phyloP scores from a whole-genome alignment of 2,888 invertebrate genomes.

The Drosophila koepferae region DNA sequence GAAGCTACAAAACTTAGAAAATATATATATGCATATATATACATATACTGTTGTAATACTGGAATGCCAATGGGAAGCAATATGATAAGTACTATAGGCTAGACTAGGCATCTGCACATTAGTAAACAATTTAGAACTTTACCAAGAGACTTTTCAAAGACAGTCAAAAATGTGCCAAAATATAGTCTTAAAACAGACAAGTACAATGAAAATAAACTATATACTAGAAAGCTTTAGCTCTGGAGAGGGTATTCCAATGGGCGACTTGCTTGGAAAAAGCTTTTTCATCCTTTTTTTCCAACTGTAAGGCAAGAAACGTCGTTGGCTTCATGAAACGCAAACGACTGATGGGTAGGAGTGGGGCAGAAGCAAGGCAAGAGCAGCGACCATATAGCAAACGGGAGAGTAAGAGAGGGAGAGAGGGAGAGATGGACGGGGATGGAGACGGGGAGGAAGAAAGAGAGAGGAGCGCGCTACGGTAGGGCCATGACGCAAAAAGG shows the following conservation, averaged over 20 bases:
- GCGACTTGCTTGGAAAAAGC: constrained; percentile 9
- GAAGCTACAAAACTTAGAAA: background rate
- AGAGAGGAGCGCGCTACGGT: constrained; percentile 20
- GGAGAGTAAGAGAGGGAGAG: background rate
- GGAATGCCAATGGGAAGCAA: no score
- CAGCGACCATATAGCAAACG: background rate
- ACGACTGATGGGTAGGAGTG: background rate
- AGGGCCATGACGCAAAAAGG: constrained; percentile 71
- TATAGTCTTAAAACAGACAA: background rate
- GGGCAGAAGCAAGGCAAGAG: background rate
- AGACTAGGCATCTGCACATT: no score
- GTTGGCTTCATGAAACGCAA: constrained; percentile 54
- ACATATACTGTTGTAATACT: no score
- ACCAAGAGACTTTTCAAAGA: no score
- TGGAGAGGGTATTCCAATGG: constrained; percentile 14
- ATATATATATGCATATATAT: background rate
- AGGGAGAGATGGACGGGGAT: background rate
- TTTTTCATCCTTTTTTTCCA: constrained; percentile 29
- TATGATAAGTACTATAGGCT: no score
- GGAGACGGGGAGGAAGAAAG: background rate
- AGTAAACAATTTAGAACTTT: no score
- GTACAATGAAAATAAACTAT: background rate
- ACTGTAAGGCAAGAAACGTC: constrained; percentile 62
- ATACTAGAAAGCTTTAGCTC: background rate
- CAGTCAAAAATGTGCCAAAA: no score